These are phyloP conservation scores for Micromys minutus DNA, from an alignment of 2,113 vertebrate genomes.

Conservation along the genomic window DNA sequence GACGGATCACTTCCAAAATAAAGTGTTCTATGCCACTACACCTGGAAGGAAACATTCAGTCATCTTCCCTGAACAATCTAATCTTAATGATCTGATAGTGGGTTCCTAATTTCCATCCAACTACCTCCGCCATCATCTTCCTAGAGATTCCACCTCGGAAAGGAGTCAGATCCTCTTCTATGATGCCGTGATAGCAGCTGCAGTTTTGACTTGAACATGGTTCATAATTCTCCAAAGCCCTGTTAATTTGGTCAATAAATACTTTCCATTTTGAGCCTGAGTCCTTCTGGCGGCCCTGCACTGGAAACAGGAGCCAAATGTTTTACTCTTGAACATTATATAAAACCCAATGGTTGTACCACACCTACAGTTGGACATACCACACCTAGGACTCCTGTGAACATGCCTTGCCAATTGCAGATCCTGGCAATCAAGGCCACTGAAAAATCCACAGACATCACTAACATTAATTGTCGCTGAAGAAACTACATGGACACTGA, in stretches of 20 bases:
- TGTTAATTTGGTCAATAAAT: constrained; percentile 81
- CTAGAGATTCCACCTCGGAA: constrained; percentile 92
- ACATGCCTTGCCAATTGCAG: background rate
- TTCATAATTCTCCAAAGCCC: constrained; percentile 84
- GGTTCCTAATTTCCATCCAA: constrained; percentile 92
- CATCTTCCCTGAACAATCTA: constrained; percentile 93
- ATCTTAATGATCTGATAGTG: constrained; percentile 96
- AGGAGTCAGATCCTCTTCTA: constrained; percentile 90
- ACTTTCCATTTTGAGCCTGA: constrained; percentile 85
- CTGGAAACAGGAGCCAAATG: no score
- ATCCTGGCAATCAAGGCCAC: background rate
- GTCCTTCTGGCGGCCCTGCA: no score
- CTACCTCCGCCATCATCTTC: constrained; percentile 87
- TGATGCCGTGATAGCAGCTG: constrained; percentile 92
- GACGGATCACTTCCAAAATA: constrained; percentile 90
- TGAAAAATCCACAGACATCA: background rate
- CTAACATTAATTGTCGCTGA: background rate
- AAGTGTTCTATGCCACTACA: constrained; percentile 98
- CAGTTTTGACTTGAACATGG: constrained; percentile 91
- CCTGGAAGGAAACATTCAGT: constrained; percentile 97
- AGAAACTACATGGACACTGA: background rate
- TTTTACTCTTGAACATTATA: background rate
- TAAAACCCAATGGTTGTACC: background rate
- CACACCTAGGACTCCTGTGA: background rate
- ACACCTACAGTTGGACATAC: background rate